Evolutionary conservation across 2,113 vertebrate genomes (phyloP).

Genomic region (Tupaia chinensis): DNA sequence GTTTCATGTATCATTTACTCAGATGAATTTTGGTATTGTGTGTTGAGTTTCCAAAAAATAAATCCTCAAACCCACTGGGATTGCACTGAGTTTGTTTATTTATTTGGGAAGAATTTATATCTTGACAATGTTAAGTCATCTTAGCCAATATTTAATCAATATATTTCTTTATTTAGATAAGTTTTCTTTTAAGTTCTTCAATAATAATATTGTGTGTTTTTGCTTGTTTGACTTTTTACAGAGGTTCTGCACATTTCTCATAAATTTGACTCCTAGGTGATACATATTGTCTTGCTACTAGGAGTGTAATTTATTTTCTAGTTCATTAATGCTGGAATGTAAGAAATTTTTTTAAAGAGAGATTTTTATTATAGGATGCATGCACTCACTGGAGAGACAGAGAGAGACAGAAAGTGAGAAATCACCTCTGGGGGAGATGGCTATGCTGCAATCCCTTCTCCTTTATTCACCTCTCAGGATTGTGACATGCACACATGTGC

Average conservation of each 20-base stretch:
- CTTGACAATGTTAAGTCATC: conserved; percentile 76
- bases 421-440: too few relatives aligned
- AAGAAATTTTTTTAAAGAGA: neutral
- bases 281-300: conserved; percentile 28
- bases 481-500: too few relatives aligned
- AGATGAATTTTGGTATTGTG: conserved; percentile 66
- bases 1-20: conserved; percentile 53
- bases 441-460: too few relatives aligned
- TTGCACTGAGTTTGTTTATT: conserved; percentile 73
- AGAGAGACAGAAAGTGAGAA: too few relatives aligned
- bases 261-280: conserved; percentile 57
- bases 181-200: conserved; percentile 73
- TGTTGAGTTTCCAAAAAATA: conserved; percentile 69
- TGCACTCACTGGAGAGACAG: too few relatives aligned
- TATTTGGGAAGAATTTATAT: conserved; percentile 72
- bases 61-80: conserved; percentile 51
- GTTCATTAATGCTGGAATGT: neutral
- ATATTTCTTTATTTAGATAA: conserved; percentile 53
- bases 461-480: too few relatives aligned
- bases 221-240: neutral
- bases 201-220: conserved; percentile 57
- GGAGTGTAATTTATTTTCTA: conserved; percentile 49
- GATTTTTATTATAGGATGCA: too few relatives aligned
- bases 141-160: conserved; percentile 49
- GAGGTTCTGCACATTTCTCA: conserved; percentile 52